Evolutionary conservation across 2,797 vertebrate species (phyloP), one percentile per base, ranked within the genome.

Genomic region (Capromys pilorides): DNA sequence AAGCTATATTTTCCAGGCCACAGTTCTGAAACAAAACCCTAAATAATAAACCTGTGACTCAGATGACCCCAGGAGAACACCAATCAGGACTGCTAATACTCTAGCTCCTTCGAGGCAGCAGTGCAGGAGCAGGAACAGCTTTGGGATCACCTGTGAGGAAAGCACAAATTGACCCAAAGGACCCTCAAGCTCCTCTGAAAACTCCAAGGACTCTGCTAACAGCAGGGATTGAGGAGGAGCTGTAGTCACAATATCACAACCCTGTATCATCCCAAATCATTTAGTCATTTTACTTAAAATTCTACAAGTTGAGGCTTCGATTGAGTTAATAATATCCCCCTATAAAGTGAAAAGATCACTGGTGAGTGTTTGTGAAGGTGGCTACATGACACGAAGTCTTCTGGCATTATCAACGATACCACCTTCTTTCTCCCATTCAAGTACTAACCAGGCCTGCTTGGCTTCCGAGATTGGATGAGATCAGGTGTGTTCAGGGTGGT

Each of bases 21-120:
- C 36, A 31, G 36, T 93, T 67, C 61, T 93, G 64, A 93, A 13
- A 26, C 22, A n/a, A 91, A 64, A 79, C 14, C 33, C 54, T 22
- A 45, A 49, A 86, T 49, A 91, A 86, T 64, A 93, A 92, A 88
- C 49, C 57, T 33, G 51, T 22, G 87, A 83, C 36, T 81, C 59
- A 71, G 33, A n/a, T 88, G 33, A 66, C 51, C 13, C 28, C 77
- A 36, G 10, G 51, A 89, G 8, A 89, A 86, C 24, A n/a, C 16
- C 67, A 77, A 59, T 1, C 6, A 22, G 26, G 73, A 18, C 0
- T 26, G n/a, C 4, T 80, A 28, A 62, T 3, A 73, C 39, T 24
- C 69, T 13, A 49, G 62, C 6, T 3, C 1, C 57, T 26, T 54
- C 36, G 39, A 89, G 59, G 54, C 61, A 73, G 62, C 24, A 67